These are phyloP conservation scores for Nesidiocoris tenuis DNA, from an alignment of 2,888 invertebrate genomes.

Conservation along the genomic window DNA sequence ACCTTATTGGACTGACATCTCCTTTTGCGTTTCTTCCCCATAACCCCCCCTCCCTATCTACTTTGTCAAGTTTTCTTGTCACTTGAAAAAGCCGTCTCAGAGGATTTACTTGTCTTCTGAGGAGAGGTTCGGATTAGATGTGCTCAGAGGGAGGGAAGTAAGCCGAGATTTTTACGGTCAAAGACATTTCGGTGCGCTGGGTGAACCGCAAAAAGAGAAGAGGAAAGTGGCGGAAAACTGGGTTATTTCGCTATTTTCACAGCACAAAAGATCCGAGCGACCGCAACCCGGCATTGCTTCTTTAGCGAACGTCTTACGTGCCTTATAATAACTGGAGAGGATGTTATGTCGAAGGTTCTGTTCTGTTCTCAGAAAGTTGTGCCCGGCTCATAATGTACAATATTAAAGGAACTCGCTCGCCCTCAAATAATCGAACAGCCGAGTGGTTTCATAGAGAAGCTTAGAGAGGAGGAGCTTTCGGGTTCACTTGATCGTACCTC, in stretches of 20 bases:
- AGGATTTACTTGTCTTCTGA: not conserved
- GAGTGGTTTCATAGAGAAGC: not conserved
- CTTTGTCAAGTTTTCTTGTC: not conserved
- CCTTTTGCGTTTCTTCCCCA: no score
- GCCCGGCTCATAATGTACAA: not conserved
- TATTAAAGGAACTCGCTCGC: not conserved
- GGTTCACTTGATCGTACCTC: not conserved
- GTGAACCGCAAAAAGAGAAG: not conserved
- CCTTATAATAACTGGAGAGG: not conserved
- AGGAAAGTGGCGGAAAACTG: not conserved
- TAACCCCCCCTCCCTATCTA: not conserved
- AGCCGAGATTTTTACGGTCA: not conserved
- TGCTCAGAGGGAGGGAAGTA: not conserved
- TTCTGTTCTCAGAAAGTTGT: not conserved
- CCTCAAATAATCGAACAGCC: not conserved
- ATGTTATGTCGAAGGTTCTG: not conserved
- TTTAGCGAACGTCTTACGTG: not conserved
- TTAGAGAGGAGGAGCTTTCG: not conserved
- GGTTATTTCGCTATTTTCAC: not conserved
- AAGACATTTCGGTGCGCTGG: not conserved
- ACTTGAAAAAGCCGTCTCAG: not conserved
- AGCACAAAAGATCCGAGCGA: not conserved
- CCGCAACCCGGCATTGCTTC: not conserved
- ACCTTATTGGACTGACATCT: no score
- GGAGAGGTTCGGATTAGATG: not conserved